These are phyloP conservation scores for Sisor rabdophorus DNA, from an alignment of 2,113 vertebrate genomes.

Conservation along the genomic window DNA sequence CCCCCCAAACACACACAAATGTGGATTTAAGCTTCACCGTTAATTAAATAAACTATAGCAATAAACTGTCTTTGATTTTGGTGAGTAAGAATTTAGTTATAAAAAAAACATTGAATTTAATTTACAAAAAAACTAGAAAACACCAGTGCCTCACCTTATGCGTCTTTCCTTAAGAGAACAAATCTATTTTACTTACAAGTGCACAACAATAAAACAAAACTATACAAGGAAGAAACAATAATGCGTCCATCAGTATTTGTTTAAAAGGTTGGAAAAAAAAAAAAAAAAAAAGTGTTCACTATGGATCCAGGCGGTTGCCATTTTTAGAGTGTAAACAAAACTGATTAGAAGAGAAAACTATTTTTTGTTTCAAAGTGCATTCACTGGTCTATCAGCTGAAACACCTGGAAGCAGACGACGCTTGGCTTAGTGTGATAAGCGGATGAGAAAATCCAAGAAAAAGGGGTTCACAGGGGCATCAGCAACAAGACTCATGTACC, in stretches of 20 bases:
- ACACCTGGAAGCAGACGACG: slow-evolving; percentile 26
- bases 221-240: slow-evolving; percentile 15
- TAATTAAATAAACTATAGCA: slow-evolving; percentile 33
- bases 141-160: slow-evolving; percentile 30
- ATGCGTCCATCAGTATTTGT: background rate
- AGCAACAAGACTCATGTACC: slow-evolving; percentile 44
- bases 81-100: slow-evolving; percentile 22
- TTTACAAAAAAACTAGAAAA: background rate
- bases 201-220: slow-evolving; percentile 34
- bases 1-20: slow-evolving; percentile 44
- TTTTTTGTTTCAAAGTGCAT: slow-evolving; percentile 26
- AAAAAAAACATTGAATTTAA: background rate
- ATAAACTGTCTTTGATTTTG: slow-evolving; percentile 33
- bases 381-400: slow-evolving; percentile 33
- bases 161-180: slow-evolving; percentile 18
- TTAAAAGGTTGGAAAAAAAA: slow-evolving; percentile 29
- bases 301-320: slow-evolving; percentile 9
- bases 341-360: slow-evolving; percentile 15
- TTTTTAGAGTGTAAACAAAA: slow-evolving; percentile 28
- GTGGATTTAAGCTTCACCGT: slow-evolving; percentile 41
- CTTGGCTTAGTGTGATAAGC: slow-evolving; percentile 27
- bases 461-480: slow-evolving; percentile 38
- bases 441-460: slow-evolving; percentile 4
- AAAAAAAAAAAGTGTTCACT: background rate
- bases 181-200: slow-evolving; percentile 16